phyloP scores from a whole-genome alignment of 2,113 vertebrate species.

The Corythoichthys haematopterus region DNA sequence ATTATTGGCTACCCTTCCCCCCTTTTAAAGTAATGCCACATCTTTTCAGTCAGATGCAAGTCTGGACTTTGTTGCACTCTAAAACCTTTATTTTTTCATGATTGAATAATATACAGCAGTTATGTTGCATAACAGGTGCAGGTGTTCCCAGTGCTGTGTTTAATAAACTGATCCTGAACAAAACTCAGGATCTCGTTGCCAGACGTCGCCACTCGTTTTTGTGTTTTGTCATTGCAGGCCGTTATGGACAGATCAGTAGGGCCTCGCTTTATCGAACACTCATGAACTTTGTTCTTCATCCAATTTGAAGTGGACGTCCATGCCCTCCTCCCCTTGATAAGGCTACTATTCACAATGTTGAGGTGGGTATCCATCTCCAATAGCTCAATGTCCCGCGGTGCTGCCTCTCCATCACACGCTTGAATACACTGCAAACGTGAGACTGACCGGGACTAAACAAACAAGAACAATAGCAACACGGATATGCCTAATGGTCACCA shows the following conservation, averaged over 20 bases:
- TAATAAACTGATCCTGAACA: background rate
- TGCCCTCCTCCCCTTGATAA: conserved; percentile 22
- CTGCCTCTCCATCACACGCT: conserved; percentile 53
- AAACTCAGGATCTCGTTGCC: background rate
- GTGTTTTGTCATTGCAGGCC: background rate
- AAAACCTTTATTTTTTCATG: no score
- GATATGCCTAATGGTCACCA: conserved; percentile 61
- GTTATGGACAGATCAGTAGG: background rate
- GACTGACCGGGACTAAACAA: conserved; percentile 64
- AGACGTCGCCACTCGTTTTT: background rate
- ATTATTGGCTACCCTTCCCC: no score
- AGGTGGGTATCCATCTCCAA: conserved; percentile 43
- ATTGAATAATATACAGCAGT: no score
- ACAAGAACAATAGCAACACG: conserved; percentile 65
- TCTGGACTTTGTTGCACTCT: no score
- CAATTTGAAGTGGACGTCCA: conserved; percentile 51
- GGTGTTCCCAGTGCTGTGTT: no score
- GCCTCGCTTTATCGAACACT: conserved; percentile 18
- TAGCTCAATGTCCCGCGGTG: conserved; percentile 24
- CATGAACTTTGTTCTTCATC: conserved; percentile 24
- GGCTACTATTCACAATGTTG: conserved; percentile 22
- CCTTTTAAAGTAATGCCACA: no score
- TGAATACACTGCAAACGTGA: conserved; percentile 54
- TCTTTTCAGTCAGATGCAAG: no score
- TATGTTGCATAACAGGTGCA: no score